Percentiles rank a stretch among this genome's conserved stretches.
These are phyloP conservation scores for Linurgus olivaceus DNA, from an alignment of 2,797 vertebrate species.

Conservation along the genomic window DNA sequence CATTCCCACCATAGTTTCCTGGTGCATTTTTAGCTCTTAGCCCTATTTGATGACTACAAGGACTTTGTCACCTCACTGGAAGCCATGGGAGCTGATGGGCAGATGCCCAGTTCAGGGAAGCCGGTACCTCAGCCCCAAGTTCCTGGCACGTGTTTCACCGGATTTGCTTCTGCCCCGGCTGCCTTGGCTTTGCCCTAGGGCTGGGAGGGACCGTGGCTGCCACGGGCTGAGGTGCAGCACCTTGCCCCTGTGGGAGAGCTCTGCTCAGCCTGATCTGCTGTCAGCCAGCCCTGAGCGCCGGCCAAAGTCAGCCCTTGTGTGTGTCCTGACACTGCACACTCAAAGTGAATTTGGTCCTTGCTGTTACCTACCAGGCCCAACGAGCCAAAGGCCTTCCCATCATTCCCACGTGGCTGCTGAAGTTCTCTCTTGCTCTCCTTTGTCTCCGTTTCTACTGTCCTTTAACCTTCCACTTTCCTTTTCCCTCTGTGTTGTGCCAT, in stretches of 20 bases:
- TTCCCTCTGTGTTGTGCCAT: neutral
- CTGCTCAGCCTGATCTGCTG: neutral
- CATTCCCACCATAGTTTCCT: neutral
- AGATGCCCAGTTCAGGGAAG: neutral
- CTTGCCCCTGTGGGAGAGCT: neutral
- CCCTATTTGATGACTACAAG: neutral
- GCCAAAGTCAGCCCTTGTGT: neutral
- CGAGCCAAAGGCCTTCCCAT: neutral
- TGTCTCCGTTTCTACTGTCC: neutral
- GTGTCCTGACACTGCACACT: neutral
- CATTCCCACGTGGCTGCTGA: neutral
- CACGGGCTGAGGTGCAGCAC: rapidly evolving
- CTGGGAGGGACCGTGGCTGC: neutral
- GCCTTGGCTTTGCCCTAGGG: neutral
- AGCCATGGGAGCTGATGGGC: neutral
- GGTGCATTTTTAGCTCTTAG: neutral
- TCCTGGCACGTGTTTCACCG: rapidly evolving
- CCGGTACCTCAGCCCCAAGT: rapidly evolving
- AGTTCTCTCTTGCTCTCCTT: neutral
- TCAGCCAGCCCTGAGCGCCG: rapidly evolving
- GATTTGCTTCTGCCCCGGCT: neutral
- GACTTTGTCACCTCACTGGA: neutral
- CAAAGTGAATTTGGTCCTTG: neutral
- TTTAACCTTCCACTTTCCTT: neutral
- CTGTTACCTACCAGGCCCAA: neutral